Evolutionary conservation across 2,888 invertebrate species (phyloP), one percentile per base, ranked within the genome.

Genomic region (Nomada hirtipes): DNA sequence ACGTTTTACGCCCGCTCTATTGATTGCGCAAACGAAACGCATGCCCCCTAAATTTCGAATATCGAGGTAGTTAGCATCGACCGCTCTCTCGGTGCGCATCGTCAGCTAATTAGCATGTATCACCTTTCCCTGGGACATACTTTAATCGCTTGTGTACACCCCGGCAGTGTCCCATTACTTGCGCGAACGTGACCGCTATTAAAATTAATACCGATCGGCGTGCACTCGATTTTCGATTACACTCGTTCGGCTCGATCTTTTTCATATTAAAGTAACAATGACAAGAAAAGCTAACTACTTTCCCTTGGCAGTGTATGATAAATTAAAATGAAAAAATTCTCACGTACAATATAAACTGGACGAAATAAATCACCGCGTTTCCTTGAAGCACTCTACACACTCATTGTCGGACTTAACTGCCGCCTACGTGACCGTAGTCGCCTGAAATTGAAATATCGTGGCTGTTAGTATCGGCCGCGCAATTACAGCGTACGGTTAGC

Each of bases 401-500:
- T 42, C 4, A 59, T 36, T 36, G 36, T 7, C 36, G 36, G 70
- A 59, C 42, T 44, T 29, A 44, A 53, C 20, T 42, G 42, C 36
- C 65, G 63, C 26, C 36, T 64, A 59, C 71, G 70, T 52, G 50
- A 68, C 42, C 82, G 47, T 23, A 63, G 75, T 59, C 70, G 29
- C 20, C 63, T 15, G 69, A 81, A 81, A 82, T 74, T 83, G 78
- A 87, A 87, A 83, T 83, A 79, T 61, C 68, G 73, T 15, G 73
- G 67, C 81, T 79, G 84, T 87, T 87, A 86, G 83, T 80, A 77
- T 79, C 70, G 68, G 57, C 69, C 67, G 60, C 69, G 78, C 68
- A 82, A 86, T 89, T 88, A 86, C 83, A 86, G 87, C 83, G 80
- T 82, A 86, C 80, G 84, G 87, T 90, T 89, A 85, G 85, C 83